Conservation (phyloP, 2,113 vertebrate species). For the Chiloscyllium plagiosum region DNA sequence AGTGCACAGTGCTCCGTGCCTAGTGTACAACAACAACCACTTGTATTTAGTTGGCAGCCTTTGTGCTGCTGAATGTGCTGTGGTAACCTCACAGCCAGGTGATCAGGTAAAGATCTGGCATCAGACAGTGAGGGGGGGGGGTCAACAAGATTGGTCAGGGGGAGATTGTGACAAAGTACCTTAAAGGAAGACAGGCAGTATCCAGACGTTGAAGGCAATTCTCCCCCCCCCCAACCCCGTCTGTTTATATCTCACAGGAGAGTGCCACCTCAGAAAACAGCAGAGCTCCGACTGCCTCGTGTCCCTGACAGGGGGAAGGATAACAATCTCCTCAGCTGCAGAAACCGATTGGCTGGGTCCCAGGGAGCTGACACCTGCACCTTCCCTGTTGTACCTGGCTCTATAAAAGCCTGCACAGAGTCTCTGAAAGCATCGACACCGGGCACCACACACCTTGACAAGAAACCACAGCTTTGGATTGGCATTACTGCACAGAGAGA, state of each 20-base stretch:
- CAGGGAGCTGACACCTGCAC: neutral
- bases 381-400: neutral
- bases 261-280: neutral
- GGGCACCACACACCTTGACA: neutral
- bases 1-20: neutral
- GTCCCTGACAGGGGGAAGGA: neutral
- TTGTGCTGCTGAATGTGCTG: neutral
- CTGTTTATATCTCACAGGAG: no score
- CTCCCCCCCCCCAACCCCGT: no score
- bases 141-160: neutral
- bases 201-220: neutral
- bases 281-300: neutral
- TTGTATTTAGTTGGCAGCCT: neutral
- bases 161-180: no score
- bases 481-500: neutral
- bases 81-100: neutral
- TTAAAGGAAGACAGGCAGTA: neutral
- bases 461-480: neutral
- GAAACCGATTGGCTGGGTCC: neutral
- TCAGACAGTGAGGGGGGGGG: neutral
- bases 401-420: neutral
- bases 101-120: neutral
- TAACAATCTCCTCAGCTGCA: neutral
- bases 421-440: neutral
- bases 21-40: neutral